These are phyloP conservation scores for Myotis davidii DNA, from an alignment of 2,113 vertebrate species.

Conservation along the genomic window DNA sequence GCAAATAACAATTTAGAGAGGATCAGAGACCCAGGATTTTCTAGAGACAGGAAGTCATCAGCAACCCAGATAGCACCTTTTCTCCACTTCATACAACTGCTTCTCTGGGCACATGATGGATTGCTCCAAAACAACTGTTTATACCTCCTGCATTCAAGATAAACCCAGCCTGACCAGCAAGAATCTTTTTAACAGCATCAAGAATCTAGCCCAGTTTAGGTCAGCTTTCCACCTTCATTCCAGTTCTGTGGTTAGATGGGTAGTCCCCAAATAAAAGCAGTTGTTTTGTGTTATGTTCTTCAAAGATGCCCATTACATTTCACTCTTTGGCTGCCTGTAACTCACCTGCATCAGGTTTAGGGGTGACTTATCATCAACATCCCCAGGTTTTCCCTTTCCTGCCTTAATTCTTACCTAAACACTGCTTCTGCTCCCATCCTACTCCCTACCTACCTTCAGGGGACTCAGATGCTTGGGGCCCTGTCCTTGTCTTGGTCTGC, in stretches of 20 bases:
- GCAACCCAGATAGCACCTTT: constrained; percentile 12
- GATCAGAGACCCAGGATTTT: constrained; percentile 23
- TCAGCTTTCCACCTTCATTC: constrained; percentile 23
- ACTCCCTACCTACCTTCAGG: background rate
- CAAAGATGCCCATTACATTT: background rate
- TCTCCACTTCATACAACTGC: background rate
- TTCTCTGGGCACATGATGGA: background rate
- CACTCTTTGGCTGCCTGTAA: background rate
- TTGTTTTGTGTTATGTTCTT: background rate
- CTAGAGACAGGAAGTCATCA: background rate
- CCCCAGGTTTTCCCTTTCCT: constrained; percentile 5
- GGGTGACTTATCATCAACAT: background rate
- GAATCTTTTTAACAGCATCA: constrained; percentile 18
- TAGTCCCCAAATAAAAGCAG: constrained; percentile 17
- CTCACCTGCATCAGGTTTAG: background rate
- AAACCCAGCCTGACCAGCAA: background rate
- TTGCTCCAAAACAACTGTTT: constrained; percentile 1
- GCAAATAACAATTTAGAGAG: constrained; percentile 30
- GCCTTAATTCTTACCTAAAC: constrained; percentile 25
- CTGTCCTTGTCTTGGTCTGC: background rate
- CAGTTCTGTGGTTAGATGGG: background rate
- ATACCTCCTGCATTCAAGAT: background rate
- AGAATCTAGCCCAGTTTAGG: constrained; percentile 19
- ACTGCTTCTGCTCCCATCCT: constrained; percentile 5
- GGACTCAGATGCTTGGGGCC: background rate